Percentiles rank a stretch among this genome's conserved stretches.
phyloP scores from a whole-genome alignment of 1,140 invertebrate species.

The Scaptomyza montana region DNA sequence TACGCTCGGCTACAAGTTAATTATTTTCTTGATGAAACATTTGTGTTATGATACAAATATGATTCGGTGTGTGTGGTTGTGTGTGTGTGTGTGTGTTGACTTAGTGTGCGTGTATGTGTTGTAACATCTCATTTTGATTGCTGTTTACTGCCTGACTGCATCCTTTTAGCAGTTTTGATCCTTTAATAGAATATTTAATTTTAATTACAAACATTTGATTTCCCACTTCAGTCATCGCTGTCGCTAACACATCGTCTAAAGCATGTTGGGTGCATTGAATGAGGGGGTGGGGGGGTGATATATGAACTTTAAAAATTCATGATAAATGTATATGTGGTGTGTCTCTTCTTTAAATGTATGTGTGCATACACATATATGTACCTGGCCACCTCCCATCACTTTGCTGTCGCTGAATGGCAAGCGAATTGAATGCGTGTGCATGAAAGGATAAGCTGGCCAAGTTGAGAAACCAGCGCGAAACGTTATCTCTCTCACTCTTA shows the following conservation, averaged over 20 bases:
- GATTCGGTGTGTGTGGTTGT: neutral
- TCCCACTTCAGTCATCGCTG: conserved; percentile 74
- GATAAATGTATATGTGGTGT: conserved; percentile 40
- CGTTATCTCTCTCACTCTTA: neutral
- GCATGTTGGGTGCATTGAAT: neutral
- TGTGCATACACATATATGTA: no score
- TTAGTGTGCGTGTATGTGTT: conserved; percentile 29
- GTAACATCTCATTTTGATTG: conserved; percentile 69
- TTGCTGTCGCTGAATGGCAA: conserved; percentile 49
- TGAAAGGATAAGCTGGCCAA: conserved; percentile 71
- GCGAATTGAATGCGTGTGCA: conserved; percentile 67
- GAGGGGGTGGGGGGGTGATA: neutral
- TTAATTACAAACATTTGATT: conserved; percentile 83
- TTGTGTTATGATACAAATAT: conserved; percentile 76
- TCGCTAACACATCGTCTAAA: conserved; percentile 19
- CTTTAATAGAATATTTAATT: conserved; percentile 83
- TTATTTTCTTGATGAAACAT: conserved; percentile 77
- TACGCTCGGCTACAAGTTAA: conserved; percentile 25
- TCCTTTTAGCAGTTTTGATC: conserved; percentile 80
- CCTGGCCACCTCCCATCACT: neutral
- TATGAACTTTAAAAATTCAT: conserved; percentile 68
- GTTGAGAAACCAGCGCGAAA: conserved; percentile 17
- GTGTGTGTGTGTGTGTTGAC: conserved; percentile 5
- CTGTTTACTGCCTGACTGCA: conserved; percentile 73
- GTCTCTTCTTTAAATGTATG: conserved; percentile 9